These are phyloP conservation scores for Parascotia fuliginaria DNA, from an alignment of 2,888 invertebrate species.

Conservation along the genomic window DNA sequence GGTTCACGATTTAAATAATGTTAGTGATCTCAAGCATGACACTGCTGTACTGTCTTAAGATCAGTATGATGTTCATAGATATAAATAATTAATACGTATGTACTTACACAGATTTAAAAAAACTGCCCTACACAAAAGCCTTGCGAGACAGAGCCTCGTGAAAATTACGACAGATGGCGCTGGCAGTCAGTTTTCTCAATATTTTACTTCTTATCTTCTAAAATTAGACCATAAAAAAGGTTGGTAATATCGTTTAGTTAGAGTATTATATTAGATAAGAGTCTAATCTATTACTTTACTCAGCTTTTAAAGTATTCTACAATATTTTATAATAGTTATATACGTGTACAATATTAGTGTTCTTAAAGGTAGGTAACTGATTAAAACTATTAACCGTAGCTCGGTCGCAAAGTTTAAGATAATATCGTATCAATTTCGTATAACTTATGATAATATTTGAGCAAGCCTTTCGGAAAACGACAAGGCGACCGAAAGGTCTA, in stretches of 20 bases:
- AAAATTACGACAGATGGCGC: slow-evolving; percentile 5
- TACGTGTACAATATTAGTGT: too few species aligned
- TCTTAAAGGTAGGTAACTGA: slow-evolving; percentile 18
- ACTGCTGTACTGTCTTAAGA: too few species aligned
- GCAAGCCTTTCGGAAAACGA: slow-evolving; percentile 20
- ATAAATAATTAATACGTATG: not conserved
- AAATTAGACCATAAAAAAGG: not conserved
- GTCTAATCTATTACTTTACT: slow-evolving; percentile 22
- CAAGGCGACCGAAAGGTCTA: slow-evolving; percentile 26
- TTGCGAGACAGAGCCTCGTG: not conserved
- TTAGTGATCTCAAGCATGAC: not conserved
- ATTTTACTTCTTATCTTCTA: not conserved
- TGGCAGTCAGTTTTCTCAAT: not conserved
- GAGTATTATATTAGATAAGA: not conserved
- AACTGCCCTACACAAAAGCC: not conserved
- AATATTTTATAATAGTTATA: too few species aligned
- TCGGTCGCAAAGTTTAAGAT: slow-evolving; percentile 16
- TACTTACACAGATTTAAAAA: not conserved
- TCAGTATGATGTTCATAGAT: too few species aligned
- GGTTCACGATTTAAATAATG: not conserved
- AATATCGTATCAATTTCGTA: slow-evolving; percentile 37
- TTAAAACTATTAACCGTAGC: slow-evolving; percentile 32
- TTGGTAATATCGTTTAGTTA: not conserved
- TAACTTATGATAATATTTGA: slow-evolving; percentile 36
- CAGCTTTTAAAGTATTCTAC: slow-evolving; percentile 24